These are phyloP conservation scores for Netelia fuscicornis DNA, from an alignment of 2,888 invertebrate species.

Conservation along the genomic window DNA sequence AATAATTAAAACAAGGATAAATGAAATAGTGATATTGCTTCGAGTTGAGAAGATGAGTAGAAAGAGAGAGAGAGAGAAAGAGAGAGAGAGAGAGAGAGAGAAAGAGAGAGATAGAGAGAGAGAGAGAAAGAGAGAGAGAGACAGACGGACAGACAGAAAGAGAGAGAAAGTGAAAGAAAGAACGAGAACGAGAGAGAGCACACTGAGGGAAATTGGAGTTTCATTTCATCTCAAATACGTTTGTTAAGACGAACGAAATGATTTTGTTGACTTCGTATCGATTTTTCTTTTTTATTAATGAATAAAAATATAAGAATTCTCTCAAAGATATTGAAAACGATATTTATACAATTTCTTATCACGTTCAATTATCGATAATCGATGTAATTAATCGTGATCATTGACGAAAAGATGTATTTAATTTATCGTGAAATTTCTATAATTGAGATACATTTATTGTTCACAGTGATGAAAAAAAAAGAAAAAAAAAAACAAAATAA, in stretches of 20 bases:
- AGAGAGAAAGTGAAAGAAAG: constrained; percentile 61
- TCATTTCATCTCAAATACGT: not conserved
- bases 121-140: constrained; percentile 45
- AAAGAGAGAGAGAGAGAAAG: constrained; percentile 47
- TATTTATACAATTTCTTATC: too few species aligned
- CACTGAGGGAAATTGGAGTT: constrained; percentile 30
- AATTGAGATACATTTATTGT: not conserved
- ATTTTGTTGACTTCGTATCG: not conserved
- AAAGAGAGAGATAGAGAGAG: constrained; percentile 61
- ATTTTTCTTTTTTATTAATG: not conserved
- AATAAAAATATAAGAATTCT: too few species aligned
- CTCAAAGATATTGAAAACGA: too few species aligned
- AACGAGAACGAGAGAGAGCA: constrained; percentile 52
- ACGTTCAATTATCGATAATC: too few species aligned
- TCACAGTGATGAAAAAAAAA: not conserved
- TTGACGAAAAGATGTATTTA: not conserved
- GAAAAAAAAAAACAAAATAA: not conserved
- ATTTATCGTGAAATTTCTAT: not conserved
- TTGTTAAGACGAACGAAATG: not conserved
- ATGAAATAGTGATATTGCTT: constrained; percentile 53
- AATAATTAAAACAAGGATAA: constrained; percentile 59
- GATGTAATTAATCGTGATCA: not conserved
- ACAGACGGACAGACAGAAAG: constrained; percentile 56
- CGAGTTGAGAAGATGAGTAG: constrained; percentile 51
- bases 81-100: constrained; percentile 55